Evolutionary conservation across 2,113 vertebrate genomes (phyloP), one percentile per base, ranked within the genome.

Genomic region (Alethe diademata): DNA sequence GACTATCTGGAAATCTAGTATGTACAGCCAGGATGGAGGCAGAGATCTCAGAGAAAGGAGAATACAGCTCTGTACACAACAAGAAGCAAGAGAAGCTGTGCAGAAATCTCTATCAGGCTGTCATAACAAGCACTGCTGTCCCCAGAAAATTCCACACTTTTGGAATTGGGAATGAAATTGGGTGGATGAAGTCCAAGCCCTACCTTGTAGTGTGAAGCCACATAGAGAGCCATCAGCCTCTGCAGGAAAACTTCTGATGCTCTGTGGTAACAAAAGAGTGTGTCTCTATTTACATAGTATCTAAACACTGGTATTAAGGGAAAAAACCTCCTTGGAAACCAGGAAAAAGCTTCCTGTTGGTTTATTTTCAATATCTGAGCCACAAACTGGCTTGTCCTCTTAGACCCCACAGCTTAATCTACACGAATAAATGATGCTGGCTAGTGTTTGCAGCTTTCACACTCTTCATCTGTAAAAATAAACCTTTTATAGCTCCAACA

Each of bases 161-260:
- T 48, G 57, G 47, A 67, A 31, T 1, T 17, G 36, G 20, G 43
- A 51, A 43, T 22, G 43, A 16, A 45, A 61, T 11, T 11, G 35
- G 13, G 8, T 0, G 72, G 60, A 28, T 73, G 47, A 6, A 79
- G 53, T 28, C 38, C 18, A 22, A 69, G 12, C 40, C 85, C 95
- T 93, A 99, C 99, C 98, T 99, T 99, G 96, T 99, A 99, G 95
- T 99, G 99, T 12, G 99, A 99, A 24, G 99, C 99, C 87, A 99
- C 99, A 7, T 99, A 99, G 3, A 99, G 99, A n/a, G 99, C 99
- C 99, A 99, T 99, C 19, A 99, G 95, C 48, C 99, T 98, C 90
- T 99, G 99, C 45, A 99, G 98, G 80, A 99, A 99, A 36, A 99
- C 97, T 88, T 99, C 99, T 0, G 99, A 99, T 4, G 99, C 99